phyloP scores from a whole-genome alignment of 2,113 vertebrate species.

The Alouatta palliata region DNA sequence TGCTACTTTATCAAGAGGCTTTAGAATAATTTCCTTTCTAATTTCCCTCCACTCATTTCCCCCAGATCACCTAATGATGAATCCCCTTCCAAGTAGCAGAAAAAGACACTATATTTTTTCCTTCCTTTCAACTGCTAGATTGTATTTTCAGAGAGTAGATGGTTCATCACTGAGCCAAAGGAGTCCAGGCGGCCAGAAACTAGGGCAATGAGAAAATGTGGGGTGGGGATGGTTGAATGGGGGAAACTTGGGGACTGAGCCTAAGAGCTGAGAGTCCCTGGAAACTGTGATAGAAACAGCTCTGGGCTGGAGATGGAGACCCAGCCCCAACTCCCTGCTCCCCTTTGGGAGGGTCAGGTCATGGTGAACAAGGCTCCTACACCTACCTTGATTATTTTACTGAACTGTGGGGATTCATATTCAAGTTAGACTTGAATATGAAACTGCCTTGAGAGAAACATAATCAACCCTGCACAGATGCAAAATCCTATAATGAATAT shows the following conservation, averaged over 20 bases:
- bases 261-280: not conserved
- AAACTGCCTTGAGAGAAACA: constrained; percentile 26
- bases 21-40: constrained; percentile 34
- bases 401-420: not conserved
- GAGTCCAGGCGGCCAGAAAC: constrained; percentile 42
- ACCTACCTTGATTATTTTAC: not conserved
- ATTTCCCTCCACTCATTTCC: not conserved
- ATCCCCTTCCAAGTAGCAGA: not conserved
- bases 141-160: constrained; percentile 68
- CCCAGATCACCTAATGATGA: constrained; percentile 37
- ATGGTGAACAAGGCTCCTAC: not conserved
- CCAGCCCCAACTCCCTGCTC: fast-evolving
- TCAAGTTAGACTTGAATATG: not conserved
- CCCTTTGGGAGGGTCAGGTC: not conserved
- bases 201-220: constrained; percentile 36
- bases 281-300: not conserved
- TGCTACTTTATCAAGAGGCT: not conserved
- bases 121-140: constrained; percentile 19
- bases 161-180: constrained; percentile 59
- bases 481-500: not conserved
- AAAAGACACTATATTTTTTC: not conserved
- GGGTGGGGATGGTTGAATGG: not conserved
- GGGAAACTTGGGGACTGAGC: not conserved
- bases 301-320: not conserved
- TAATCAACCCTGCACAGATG: not conserved